Base-by-base conservation (phyloP, 2,113 vertebrate species). In the Natator depressus region DNA sequence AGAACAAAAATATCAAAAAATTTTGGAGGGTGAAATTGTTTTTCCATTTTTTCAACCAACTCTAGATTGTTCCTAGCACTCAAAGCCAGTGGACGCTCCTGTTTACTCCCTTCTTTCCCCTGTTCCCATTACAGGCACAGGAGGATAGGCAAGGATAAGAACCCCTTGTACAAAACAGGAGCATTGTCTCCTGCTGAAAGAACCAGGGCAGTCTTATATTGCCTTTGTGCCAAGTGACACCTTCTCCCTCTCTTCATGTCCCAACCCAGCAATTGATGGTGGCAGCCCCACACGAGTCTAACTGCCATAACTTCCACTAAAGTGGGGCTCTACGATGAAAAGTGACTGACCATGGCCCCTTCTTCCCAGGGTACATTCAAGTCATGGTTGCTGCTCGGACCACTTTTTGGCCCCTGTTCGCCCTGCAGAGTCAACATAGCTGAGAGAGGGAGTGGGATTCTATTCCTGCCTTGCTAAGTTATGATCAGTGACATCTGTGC, bases 21-120 rank as follows among this genome's bases (percentile, higher is more conserved):
- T 72, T n/a, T 14, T 16, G 17, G 11, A 4, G 5, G 31, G 59
- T 72, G 17, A n/a, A 72, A 72, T 10, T 19, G 65, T n/a, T 38
- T 72, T 69, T 69, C 82, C 49, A 20, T 50, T 85, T 93, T 46
- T 80, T 51, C 59, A 62, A 14, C 29, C 50, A 65, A 42, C 81
- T 75, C 81, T 88, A 1, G 79, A 2, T 31, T 85, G 47, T 1
- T 0, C 88, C 38, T 3, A 42, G 46, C 49, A 46, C 19, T 1
- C 80, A 50, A 2, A 49, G 25, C 20, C 47, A 87, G 19, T 88
- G 80, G 53, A 62, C 87, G 75, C 16, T 94, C 31, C 4, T 46
- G 53, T 85, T 65, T 76, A 49, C 50, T 47, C 78, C 31, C 62
- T 4, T 91, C 93, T 94, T 85, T 35, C n/a, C 92, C 46, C 31